Evolutionary conservation across 2,797 vertebrate genomes (phyloP).

Genomic region (Dicrostonyx torquatus): DNA sequence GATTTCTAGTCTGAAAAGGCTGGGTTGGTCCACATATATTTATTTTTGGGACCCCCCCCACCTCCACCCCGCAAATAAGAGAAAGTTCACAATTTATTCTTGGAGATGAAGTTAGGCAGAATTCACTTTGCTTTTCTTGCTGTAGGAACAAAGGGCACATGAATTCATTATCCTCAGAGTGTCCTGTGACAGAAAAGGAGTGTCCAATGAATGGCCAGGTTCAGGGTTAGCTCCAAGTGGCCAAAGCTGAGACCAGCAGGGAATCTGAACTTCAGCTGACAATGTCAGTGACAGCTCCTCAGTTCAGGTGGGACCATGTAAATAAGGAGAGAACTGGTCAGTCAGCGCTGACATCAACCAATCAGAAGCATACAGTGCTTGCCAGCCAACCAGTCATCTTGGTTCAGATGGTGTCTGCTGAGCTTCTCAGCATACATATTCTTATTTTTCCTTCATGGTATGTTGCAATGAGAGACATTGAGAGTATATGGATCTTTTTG

Average conservation of each 20-base stretch:
- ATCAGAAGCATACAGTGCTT: rapidly evolving
- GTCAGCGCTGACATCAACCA: rapidly evolving
- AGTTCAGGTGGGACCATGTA: rapidly evolving
- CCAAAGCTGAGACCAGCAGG: background rate
- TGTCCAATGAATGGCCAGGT: background rate
- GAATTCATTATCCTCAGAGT: rapidly evolving
- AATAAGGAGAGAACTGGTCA: rapidly evolving
- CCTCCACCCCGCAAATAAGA: background rate
- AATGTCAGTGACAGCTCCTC: background rate
- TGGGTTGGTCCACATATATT: background rate
- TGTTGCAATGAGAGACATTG: background rate
- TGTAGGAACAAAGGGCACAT: background rate
- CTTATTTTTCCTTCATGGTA: background rate
- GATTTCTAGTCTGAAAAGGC: background rate
- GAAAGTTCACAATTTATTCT: background rate
- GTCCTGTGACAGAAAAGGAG: background rate
- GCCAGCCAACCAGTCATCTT: background rate
- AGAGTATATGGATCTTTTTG: background rate
- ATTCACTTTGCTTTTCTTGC: background rate
- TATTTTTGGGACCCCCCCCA: background rate
- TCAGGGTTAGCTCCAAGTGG: too few species aligned
- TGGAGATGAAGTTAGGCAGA: background rate
- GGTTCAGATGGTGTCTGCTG: background rate
- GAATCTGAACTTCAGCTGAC: too few species aligned
- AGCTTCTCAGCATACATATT: background rate